These are phyloP conservation scores for Mobula hypostoma DNA, from an alignment of 2,113 vertebrate species.

Conservation along the genomic window DNA sequence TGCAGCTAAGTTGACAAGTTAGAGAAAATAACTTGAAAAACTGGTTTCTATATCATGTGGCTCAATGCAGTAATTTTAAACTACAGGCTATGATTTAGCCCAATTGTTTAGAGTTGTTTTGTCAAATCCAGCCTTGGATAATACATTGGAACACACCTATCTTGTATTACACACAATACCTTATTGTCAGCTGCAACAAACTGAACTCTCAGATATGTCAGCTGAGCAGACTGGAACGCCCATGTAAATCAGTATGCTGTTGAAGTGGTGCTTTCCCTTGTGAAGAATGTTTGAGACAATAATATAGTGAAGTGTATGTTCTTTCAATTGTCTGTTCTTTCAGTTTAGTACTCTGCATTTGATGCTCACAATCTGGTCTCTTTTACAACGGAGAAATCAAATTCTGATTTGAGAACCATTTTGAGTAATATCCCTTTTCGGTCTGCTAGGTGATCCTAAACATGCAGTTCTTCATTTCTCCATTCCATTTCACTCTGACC, in stretches of 20 bases:
- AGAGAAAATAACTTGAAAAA: constrained; percentile 1
- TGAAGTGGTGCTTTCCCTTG: neutral
- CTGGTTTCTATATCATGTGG: neutral
- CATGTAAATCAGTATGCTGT: neutral
- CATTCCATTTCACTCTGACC: too few species aligned
- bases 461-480: too few species aligned
- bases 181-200: neutral
- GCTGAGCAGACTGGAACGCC: neutral
- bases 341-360: too few species aligned
- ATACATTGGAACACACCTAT: constrained; percentile 33
- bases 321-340: too few species aligned
- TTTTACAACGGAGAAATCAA: too few species aligned
- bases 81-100: neutral
- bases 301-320: neutral
- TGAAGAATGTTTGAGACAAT: neutral
- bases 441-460: too few species aligned
- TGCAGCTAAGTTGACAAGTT: neutral
- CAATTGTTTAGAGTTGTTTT: constrained; percentile 20
- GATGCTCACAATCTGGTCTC: too few species aligned
- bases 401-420: too few species aligned
- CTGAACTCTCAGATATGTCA: neutral
- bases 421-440: too few species aligned
- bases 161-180: neutral
- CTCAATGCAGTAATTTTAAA: constrained; percentile 23
- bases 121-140: constrained; percentile 5